phyloP scores from a whole-genome alignment of 2,113 vertebrate genomes.

The Lamprotornis superbus region DNA sequence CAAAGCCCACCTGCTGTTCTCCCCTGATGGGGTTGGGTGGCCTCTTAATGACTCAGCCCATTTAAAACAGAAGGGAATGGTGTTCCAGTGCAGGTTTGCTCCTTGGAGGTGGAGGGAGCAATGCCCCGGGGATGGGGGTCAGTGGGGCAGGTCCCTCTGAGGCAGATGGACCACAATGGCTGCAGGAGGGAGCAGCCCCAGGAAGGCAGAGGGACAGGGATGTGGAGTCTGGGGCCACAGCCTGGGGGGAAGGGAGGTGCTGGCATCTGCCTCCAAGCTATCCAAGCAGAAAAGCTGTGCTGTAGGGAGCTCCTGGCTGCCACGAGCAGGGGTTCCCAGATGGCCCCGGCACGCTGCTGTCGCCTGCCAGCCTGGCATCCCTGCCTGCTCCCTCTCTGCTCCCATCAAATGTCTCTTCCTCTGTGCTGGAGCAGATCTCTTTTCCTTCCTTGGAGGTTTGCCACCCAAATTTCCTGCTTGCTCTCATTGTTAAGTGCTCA shows the following conservation, averaged over 20 bases:
- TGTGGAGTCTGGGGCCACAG: background rate
- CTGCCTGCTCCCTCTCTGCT: background rate
- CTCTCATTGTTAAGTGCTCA: background rate
- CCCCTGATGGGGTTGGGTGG: accelerated
- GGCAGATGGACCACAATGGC: background rate
- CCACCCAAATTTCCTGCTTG: background rate
- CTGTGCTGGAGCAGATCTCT: background rate
- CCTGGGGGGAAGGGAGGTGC: background rate
- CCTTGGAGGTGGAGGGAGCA: accelerated
- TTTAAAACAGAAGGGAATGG: background rate
- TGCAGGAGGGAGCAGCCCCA: background rate
- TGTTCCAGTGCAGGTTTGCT: background rate
- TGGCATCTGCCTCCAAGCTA: background rate
- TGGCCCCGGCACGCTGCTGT: accelerated
- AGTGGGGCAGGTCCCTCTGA: accelerated
- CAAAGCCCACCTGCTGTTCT: background rate
- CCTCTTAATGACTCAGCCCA: background rate
- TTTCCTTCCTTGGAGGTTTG: background rate
- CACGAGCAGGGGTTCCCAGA: background rate
- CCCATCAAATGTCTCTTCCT: background rate
- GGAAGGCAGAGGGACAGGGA: accelerated
- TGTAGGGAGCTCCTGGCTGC: background rate
- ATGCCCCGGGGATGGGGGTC: accelerated
- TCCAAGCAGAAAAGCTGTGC: background rate
- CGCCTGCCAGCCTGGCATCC: background rate